These are phyloP conservation scores for Prostheceraeus crozeri DNA, from an alignment of 2,888 invertebrate species.

Conservation along the genomic window DNA sequence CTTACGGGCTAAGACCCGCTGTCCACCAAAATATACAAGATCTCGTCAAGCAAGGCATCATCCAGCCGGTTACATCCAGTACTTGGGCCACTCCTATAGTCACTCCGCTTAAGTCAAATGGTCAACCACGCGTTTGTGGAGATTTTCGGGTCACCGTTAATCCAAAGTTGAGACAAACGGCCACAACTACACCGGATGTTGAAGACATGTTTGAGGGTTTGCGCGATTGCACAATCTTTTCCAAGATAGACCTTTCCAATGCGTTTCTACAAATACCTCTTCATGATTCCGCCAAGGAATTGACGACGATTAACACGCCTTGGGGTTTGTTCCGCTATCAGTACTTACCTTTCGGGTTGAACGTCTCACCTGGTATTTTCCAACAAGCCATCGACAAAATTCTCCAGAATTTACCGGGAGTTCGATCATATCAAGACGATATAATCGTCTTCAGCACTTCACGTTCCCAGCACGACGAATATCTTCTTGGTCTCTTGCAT, in stretches of 20 bases:
- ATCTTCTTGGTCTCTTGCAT: not conserved
- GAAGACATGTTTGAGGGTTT: slow-evolving; percentile 24
- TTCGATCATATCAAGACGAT: slow-evolving; percentile 3
- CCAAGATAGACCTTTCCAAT: slow-evolving; percentile 13
- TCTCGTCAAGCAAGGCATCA: slow-evolving; percentile 7
- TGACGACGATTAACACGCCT: not conserved
- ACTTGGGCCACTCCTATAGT: slow-evolving; percentile 13
- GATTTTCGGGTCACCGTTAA: slow-evolving; percentile 11
- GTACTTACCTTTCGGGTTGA: too few species aligned
- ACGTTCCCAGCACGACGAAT: not conserved
- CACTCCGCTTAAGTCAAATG: slow-evolving; percentile 6
- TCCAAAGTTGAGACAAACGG: slow-evolving; percentile 21
- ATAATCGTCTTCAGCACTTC: slow-evolving; percentile 2
- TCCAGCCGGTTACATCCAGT: slow-evolving; percentile 12
- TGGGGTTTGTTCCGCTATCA: too few species aligned
- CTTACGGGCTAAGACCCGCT: not conserved
- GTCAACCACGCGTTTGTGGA: slow-evolving; percentile 4
- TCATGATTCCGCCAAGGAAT: not conserved
- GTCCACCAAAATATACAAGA: slow-evolving; percentile 6
- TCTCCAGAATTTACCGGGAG: slow-evolving; percentile 1
- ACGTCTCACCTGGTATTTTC: not conserved
- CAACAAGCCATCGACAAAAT: not conserved
- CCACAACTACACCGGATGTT: slow-evolving; percentile 9
- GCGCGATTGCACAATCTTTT: not conserved
- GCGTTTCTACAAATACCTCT: not conserved